Evolutionary conservation across 2,888 invertebrate genomes (phyloP), one percentile per base, ranked within the genome.

Genomic region (Schizotus pectinicornis): DNA sequence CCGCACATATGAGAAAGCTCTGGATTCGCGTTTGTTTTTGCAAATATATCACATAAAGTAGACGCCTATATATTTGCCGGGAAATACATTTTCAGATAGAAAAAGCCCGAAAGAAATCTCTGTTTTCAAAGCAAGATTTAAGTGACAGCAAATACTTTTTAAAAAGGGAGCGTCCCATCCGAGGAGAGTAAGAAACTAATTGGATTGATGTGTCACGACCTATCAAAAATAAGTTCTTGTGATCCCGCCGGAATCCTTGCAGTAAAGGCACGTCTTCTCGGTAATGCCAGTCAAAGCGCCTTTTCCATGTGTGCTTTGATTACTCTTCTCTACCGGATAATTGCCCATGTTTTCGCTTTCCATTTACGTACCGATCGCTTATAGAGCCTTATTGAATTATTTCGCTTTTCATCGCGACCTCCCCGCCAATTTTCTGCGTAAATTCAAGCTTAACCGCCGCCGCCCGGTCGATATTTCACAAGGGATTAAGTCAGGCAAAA

Each of bases 201-300:
- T 56, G 51, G 51, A 51, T 55, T 59, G 56, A 51, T 56, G 56
- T 56, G 51, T 56, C 56, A 56, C 50, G 50, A 56, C 35, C 34
- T 55, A 41, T 33, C 48, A 48, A 48, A 48, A 55, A 54, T 54
- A 48, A 55, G 47, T 48, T 41, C 42, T 55, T 48, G 41, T 33
- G 41, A 46, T 39, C 13, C 11, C 1, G n/a, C 13, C 39, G 3
- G 8, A 11, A 39, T n/a, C 8, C 9, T 12, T 9, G 39, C 11
- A 8, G 39, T 30, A 30, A 8, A 13, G n/a, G 43, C 31, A 43
- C 43, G 43, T 13, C 14, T 43, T 13, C 13, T 13, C 7, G 8
- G 2, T 39, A 39, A 12, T 39, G 8, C 8, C 11, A 12, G 43
- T 30, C 43, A 43, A 43, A 43, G 43, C 43, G 11, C 13, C 22